These are phyloP conservation scores for Paelopatides confundens DNA, from an alignment of 53 echinoderm and acorn worm genomes.

Conservation along the genomic window DNA sequence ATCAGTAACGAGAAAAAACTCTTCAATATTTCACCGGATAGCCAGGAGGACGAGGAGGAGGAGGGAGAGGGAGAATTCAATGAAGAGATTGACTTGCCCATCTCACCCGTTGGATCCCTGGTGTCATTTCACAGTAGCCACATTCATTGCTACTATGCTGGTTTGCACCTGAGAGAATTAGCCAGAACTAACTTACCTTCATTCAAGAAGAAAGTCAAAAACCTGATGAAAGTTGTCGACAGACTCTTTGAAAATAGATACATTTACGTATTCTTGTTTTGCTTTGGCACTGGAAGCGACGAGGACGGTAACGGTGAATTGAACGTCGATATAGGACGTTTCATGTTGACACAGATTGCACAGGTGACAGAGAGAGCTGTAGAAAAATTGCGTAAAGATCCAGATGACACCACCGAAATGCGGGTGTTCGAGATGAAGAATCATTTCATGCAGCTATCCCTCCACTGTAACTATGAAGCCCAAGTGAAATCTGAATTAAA, in stretches of 20 bases:
- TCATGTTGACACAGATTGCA: neutral
- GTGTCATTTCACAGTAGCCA: slow-evolving; percentile 29
- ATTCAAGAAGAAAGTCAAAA: slow-evolving; percentile 9
- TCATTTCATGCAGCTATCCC: neutral
- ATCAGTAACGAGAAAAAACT: neutral
- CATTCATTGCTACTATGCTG: slow-evolving; percentile 24
- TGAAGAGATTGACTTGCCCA: too few species aligned
- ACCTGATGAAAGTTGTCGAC: neutral
- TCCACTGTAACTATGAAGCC: slow-evolving; percentile 44
- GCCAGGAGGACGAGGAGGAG: neutral
- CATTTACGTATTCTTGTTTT: slow-evolving; percentile 24
- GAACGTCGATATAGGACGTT: neutral
- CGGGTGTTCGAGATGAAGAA: neutral
- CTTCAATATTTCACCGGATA: neutral
- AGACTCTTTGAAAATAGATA: neutral
- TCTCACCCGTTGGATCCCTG: neutral
- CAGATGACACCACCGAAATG: slow-evolving; percentile 1
- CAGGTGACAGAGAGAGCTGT: neutral
- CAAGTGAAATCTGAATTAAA: neutral
- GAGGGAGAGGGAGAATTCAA: neutral
- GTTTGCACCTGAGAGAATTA: neutral
- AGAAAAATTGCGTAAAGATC: neutral
- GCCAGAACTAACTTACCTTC: neutral
- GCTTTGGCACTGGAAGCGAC: neutral
- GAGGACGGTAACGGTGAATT: neutral